These are phyloP conservation scores for Keiferia lycopersicella DNA, from an alignment of 2,888 invertebrate species.

Conservation along the genomic window DNA sequence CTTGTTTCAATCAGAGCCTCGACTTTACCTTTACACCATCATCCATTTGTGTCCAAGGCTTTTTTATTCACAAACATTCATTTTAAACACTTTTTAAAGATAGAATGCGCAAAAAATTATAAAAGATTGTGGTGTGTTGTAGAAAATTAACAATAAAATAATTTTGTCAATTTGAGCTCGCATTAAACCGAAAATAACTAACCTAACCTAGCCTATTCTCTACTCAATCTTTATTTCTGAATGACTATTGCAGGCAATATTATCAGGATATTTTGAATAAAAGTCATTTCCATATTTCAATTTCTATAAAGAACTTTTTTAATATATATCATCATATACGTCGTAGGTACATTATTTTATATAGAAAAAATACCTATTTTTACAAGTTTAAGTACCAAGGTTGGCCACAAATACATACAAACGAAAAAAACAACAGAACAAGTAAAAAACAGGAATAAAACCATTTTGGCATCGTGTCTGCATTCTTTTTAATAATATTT, in stretches of 20 bases:
- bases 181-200: not conserved
- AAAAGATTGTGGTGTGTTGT: slow-evolving; percentile 8
- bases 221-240: not conserved
- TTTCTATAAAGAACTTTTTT: slow-evolving; percentile 79
- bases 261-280: slow-evolving; percentile 63
- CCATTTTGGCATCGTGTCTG: slow-evolving; percentile 81
- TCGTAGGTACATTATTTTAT: slow-evolving; percentile 79
- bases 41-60: slow-evolving; percentile 9
- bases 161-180: slow-evolving; percentile 3
- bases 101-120: not conserved
- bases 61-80: slow-evolving; percentile 24
- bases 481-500: slow-evolving; percentile 68
- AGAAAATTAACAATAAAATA: not conserved
- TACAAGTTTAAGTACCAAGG: slow-evolving; percentile 80
- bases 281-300: slow-evolving; percentile 72
- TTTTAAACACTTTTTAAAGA: not conserved
- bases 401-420: slow-evolving; percentile 80
- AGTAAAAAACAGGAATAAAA: slow-evolving; percentile 80
- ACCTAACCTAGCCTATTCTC: not conserved
- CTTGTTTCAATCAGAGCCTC: slow-evolving; percentile 60
- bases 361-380: slow-evolving; percentile 80
- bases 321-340: slow-evolving; percentile 77
- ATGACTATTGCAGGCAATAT: slow-evolving; percentile 19
- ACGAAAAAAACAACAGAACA: slow-evolving; percentile 79
- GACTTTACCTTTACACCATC: slow-evolving; percentile 35